Base-by-base conservation (phyloP, 2,888 invertebrate species). In the Agriopis aurantiaria region DNA sequence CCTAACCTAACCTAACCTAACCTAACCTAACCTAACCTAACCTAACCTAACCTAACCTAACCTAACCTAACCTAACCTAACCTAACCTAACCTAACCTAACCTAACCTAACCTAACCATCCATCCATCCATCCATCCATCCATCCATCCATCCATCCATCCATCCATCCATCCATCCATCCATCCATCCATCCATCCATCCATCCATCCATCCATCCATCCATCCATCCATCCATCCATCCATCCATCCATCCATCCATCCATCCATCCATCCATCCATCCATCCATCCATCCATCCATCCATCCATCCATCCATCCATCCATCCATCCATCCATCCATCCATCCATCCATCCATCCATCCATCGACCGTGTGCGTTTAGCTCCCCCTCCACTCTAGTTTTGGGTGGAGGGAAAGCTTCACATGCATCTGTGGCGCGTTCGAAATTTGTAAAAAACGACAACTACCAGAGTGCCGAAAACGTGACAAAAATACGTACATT, bases 11-110 rank as follows among this genome's bases (percentile, higher is more conserved):
- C 70, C 70, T 63, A 68, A 70, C 69, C 67, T 64, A 64, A 67
- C 69, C 65, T 65, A 67, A 64, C 66, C 68, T 56, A 73, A 68
- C 73, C 68, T 55, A 65, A 65, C 73, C 69, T 67, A 68, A 68
- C 73, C 73, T 65, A 68, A 68, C 73, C 70, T 56, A 68, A 65
- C 70, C 70, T 60, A 70, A 68, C 70, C 70, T 63, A 68, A 70
- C 69, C 67, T 64, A 64, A 67, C 69, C 65, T 65, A 43, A 9
- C 43, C 43, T 33, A 33, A 33, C 33, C 33, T 33, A 33, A 33
- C 33, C 33, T 33, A 33, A 33, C 33, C 33, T 33, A 33, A 33
- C 33, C 33, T 33, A 33, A 33, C 33, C 33, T 33, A 33, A 33
- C 33, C 33, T 33, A 33, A 33, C 33, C 33, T 23, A 23, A 23